These are phyloP conservation scores for Lampris incognitus DNA, from an alignment of 2,113 vertebrate species.

Conservation along the genomic window DNA sequence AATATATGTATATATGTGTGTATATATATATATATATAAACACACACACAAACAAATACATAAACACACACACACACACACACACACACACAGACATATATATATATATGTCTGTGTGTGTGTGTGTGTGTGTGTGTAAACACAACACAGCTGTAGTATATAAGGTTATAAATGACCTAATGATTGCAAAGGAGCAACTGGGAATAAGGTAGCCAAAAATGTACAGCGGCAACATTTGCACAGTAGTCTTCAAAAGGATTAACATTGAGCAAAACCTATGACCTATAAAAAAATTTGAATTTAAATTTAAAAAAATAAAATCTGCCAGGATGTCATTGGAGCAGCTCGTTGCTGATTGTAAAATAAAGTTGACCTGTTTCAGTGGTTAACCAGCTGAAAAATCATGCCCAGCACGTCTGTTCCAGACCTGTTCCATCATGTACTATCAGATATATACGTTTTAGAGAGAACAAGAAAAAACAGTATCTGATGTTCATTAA, in stretches of 20 bases:
- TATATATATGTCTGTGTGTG: no score
- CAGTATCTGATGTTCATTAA: neutral
- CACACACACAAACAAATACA: no score
- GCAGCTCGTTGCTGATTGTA: constrained; percentile 29
- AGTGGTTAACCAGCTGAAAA: constrained; percentile 12
- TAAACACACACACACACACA: no score
- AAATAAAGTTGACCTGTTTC: constrained; percentile 10
- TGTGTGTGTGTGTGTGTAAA: no score
- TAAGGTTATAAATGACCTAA: constrained; percentile 54
- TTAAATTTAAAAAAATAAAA: neutral
- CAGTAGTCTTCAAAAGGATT: neutral
- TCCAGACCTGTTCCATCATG: neutral
- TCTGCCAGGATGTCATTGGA: constrained; percentile 28
- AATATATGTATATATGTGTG: no score
- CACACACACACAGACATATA: no score
- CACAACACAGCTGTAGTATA: constrained; percentile 61
- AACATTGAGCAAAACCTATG: constrained; percentile 10
- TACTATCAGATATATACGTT: neutral
- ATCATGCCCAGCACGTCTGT: neutral
- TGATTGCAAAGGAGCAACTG: constrained; percentile 38
- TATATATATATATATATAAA: no score
- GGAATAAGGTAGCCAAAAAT: neutral
- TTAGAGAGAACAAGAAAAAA: no score
- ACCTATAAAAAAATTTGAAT: neutral
- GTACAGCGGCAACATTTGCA: constrained; percentile 19